phyloP scores from a whole-genome alignment of 2,113 vertebrate species.

The Ranitomeya variabilis region DNA sequence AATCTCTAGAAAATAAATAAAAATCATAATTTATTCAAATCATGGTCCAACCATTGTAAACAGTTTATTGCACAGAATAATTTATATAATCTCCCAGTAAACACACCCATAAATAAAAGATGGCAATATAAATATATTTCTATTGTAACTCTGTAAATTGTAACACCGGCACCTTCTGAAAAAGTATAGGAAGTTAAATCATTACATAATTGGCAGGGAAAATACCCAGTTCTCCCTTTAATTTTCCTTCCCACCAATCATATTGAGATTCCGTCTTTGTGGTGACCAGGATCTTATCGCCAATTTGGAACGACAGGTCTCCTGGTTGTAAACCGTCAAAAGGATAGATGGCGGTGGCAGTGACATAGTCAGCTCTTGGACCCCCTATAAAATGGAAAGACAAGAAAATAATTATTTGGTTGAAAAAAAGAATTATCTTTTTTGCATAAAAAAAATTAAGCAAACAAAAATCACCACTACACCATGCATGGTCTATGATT shows the following conservation, averaged over 20 bases:
- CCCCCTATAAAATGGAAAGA: conserved; percentile 65
- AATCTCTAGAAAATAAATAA: not conserved
- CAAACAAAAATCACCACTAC: not conserved
- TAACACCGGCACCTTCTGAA: not conserved
- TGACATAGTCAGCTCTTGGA: conserved; percentile 58
- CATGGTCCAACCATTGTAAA: not conserved
- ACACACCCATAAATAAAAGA: not conserved
- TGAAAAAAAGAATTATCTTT: not conserved
- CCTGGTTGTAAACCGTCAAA: conserved; percentile 87
- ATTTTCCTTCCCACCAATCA: conserved; percentile 95
- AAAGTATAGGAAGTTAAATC: conserved; percentile 59
- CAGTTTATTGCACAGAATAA: not conserved
- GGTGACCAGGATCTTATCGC: conserved; percentile 85
- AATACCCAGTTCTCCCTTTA: conserved; percentile 83
- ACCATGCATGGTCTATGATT: no score
- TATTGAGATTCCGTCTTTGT: conserved; percentile 88
- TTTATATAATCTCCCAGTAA: not conserved
- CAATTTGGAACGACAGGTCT: conserved; percentile 85
- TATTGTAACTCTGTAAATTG: not conserved
- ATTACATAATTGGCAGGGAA: conserved; percentile 96
- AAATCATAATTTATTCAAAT: conserved; percentile 2
- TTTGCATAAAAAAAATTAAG: not conserved
- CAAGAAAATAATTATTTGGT: not conserved
- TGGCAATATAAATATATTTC: conserved; percentile 18
- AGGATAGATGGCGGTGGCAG: conserved; percentile 80